These are phyloP conservation scores for Hemicentrotus pulcherrimus DNA, from an alignment of 35 echinoderm and acorn worm species.

Conservation along the genomic window DNA sequence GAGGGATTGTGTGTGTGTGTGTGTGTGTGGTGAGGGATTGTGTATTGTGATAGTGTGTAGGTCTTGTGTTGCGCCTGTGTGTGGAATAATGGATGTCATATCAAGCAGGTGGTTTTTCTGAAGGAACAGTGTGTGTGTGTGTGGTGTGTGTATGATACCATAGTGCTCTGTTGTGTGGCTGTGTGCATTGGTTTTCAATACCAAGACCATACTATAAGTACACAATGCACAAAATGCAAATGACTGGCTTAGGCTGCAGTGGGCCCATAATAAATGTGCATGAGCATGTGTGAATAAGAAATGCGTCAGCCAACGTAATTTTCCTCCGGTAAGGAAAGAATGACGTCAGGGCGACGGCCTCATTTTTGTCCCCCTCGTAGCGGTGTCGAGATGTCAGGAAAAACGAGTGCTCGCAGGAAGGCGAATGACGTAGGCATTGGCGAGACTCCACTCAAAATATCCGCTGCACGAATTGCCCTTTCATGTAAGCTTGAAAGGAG, in stretches of 20 bases:
- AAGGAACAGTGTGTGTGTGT: neutral
- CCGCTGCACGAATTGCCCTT: neutral
- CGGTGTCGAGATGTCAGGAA: neutral
- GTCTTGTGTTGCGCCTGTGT: neutral
- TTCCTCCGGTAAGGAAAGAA: neutral
- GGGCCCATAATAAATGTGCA: neutral
- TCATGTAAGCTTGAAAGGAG: neutral
- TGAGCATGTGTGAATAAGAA: conserved; percentile 32
- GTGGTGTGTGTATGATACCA: neutral
- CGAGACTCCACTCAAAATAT: neutral
- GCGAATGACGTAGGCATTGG: neutral
- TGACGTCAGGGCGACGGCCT: conserved; percentile 11
- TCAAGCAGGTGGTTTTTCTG: neutral
- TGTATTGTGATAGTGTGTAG: neutral
- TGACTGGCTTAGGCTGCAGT: neutral
- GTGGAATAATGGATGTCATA: conserved; percentile 1
- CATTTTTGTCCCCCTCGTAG: neutral
- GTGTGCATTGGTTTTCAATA: neutral
- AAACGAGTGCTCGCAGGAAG: conserved; percentile 8
- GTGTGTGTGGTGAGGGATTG: neutral
- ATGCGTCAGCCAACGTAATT: conserved; percentile 33
- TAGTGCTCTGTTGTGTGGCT: neutral
- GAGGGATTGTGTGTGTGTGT: neutral
- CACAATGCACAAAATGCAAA: neutral
- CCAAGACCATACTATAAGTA: neutral